Percentiles rank a stretch among this genome's conserved stretches.
These are phyloP conservation scores for Agrotis exclamationis DNA, from an alignment of 2,888 invertebrate species.

Conservation along the genomic window DNA sequence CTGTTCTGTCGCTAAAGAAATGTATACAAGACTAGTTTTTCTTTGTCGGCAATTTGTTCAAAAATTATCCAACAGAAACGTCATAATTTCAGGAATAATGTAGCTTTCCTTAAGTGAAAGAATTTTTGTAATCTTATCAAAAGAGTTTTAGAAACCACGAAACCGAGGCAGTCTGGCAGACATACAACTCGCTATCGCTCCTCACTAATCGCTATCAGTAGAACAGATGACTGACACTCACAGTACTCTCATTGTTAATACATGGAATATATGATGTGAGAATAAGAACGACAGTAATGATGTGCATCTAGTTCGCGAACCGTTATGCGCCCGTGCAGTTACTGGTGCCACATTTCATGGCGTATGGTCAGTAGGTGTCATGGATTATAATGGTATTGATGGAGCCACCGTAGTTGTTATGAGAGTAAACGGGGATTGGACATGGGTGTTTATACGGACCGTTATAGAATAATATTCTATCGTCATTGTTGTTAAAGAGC, in stretches of 20 bases:
- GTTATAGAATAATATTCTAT: neutral
- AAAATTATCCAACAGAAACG: neutral
- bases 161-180: neutral
- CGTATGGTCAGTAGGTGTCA: conserved; percentile 29
- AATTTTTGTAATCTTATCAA: neutral
- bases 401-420: neutral
- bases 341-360: conserved; percentile 46
- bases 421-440: neutral
- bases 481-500: neutral
- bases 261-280: conserved; percentile 66
- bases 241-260: conserved; percentile 46
- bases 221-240: neutral
- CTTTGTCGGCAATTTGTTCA: neutral
- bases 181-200: neutral
- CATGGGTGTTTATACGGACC: neutral
- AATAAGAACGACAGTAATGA: conserved; percentile 58
- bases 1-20: neutral
- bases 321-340: conserved; percentile 45
- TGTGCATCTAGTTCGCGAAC: conserved; percentile 45
- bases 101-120: neutral
- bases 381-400: conserved; percentile 6
- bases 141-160: neutral
- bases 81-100: too few relatives aligned
- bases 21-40: neutral
- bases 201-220: neutral